Conservation (phyloP, 2,113 vertebrate genomes). For the Alligator mississippiensis region DNA sequence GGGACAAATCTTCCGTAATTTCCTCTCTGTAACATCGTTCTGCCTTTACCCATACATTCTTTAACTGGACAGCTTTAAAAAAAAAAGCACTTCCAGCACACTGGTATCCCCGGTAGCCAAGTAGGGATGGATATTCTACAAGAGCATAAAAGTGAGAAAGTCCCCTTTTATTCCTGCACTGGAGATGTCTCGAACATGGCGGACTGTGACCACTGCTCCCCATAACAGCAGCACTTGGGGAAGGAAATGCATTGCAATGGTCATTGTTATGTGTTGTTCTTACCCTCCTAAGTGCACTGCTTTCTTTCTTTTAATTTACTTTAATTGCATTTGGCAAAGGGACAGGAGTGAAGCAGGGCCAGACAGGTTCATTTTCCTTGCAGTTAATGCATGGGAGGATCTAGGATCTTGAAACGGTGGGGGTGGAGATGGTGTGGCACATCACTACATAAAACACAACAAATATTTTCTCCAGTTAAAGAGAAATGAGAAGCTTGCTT, state of each 20-base stretch:
- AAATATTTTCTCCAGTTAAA: too few relatives aligned
- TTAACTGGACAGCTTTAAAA: too few relatives aligned
- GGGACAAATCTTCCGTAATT: background rate
- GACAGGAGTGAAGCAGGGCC: background rate
- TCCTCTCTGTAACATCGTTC: slow-evolving; percentile 26
- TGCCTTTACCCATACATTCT: too few relatives aligned
- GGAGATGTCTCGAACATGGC: background rate
- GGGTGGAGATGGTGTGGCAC: too few relatives aligned
- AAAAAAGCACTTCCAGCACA: background rate
- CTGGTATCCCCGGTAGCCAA: background rate
- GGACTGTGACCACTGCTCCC: fast-evolving
- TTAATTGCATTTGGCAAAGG: background rate
- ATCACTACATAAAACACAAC: too few relatives aligned
- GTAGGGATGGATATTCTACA: background rate
- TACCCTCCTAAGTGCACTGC: background rate
- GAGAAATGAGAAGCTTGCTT: too few relatives aligned
- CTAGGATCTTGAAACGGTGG: too few relatives aligned
- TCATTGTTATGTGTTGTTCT: background rate
- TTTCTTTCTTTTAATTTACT: background rate
- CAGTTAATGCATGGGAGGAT: background rate
- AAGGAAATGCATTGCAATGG: background rate
- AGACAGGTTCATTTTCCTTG: background rate
- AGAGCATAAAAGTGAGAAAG: background rate
- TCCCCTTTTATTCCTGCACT: background rate
- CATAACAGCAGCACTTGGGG: background rate